Evolutionary conservation across 2,113 vertebrate genomes (phyloP).

Genomic region (Cromileptes altivelis): DNA sequence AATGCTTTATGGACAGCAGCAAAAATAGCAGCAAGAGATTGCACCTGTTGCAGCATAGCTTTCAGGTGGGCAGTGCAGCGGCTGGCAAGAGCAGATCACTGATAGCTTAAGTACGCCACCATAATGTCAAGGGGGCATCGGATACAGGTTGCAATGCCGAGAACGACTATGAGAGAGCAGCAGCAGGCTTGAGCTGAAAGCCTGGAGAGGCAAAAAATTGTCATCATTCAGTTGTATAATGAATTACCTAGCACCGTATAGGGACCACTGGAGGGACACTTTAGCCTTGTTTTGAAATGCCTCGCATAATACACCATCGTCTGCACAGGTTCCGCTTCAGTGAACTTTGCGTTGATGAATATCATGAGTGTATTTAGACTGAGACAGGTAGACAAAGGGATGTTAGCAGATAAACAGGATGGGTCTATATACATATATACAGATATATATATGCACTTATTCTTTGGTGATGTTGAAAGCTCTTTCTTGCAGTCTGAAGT

Average conservation of each 20-base stretch:
- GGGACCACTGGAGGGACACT: not conserved
- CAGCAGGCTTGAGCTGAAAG: not conserved
- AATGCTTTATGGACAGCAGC: slow-evolving; percentile 1
- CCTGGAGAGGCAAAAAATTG: not conserved
- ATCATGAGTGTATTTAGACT: not conserved
- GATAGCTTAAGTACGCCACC: not conserved
- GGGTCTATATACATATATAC: not conserved
- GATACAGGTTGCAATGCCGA: not conserved
- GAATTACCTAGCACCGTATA: not conserved
- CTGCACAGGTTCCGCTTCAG: not conserved
- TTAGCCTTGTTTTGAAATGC: not conserved
- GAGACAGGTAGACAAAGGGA: not conserved
- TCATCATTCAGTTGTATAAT: not conserved
- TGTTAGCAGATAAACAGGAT: not conserved
- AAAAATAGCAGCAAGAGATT: slow-evolving; percentile 11
- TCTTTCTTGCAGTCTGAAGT: not conserved
- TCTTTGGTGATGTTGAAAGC: slow-evolving; percentile 3
- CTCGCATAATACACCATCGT: slow-evolving; percentile 1
- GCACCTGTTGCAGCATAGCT: slow-evolving; percentile 14
- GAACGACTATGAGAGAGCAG: not conserved
- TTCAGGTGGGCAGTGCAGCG: slow-evolving; percentile 9
- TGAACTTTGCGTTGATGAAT: not conserved
- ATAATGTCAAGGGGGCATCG: not conserved
- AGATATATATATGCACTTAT: not conserved
- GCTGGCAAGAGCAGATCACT: not conserved